Evolutionary conservation across 2,888 invertebrate genomes (phyloP).

Genomic region (Seira sanloemensis): DNA sequence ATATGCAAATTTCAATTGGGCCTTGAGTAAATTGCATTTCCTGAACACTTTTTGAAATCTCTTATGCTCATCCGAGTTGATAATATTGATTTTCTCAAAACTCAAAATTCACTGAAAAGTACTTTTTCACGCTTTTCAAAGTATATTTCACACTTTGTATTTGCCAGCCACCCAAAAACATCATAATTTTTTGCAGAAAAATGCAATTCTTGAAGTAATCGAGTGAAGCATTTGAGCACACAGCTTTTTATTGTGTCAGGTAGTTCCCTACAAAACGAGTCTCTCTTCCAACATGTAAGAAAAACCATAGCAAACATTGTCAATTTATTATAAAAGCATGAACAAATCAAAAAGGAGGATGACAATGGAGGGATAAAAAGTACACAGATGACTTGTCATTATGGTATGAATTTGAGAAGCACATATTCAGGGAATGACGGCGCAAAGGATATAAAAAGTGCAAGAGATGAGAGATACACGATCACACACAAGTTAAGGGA

Average conservation of each 20-base stretch:
- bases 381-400: neutral
- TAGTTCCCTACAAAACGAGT: neutral
- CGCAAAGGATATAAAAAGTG: constrained; percentile 31
- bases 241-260: neutral
- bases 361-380: constrained; percentile 5
- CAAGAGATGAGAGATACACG: constrained; percentile 13
- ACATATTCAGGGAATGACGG: constrained; percentile 42
- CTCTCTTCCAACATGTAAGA: neutral
- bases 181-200: neutral
- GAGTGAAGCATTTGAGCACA: too few species aligned
- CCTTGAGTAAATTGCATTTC: constrained; percentile 33
- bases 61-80: neutral
- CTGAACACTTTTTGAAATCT: constrained; percentile 21
- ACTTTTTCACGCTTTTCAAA: neutral
- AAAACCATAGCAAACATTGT: constrained; percentile 44
- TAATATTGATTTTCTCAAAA: neutral
- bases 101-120: neutral
- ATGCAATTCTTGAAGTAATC: too few species aligned
- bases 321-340: constrained; percentile 57
- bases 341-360: constrained; percentile 36
- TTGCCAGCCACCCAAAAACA: neutral
- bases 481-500: neutral
- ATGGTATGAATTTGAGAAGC: neutral
- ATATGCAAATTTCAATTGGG: neutral
- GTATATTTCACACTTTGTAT: neutral